Conservation (phyloP, 1,140 invertebrate genomes). For the Drosophila parabipectinata region DNA sequence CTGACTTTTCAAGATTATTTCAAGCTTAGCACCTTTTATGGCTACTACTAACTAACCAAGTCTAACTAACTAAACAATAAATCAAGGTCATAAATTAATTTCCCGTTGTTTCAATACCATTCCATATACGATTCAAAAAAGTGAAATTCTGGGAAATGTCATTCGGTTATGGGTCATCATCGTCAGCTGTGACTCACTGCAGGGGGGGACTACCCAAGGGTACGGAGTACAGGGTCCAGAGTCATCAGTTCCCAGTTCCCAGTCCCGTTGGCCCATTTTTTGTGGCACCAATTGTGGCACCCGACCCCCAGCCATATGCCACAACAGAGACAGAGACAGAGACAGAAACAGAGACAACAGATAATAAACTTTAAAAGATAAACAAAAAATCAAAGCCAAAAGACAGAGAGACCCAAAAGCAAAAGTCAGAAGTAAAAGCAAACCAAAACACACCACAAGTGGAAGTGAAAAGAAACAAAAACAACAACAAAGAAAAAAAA, state of each 20-base stretch:
- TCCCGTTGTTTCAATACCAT: too few relatives aligned
- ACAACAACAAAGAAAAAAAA: conserved; percentile 43
- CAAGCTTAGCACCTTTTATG: too few relatives aligned
- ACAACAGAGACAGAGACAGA: conserved; percentile 7
- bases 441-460: conserved; percentile 3
- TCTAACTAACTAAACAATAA: too few relatives aligned
- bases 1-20: too few relatives aligned
- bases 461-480: conserved; percentile 9
- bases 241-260: conserved; percentile 1
- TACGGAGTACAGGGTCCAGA: conserved; percentile 7
- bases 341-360: conserved; percentile 13
- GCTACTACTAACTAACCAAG: too few relatives aligned
- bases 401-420: conserved; percentile 32
- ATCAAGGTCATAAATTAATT: too few relatives aligned
- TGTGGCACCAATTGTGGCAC: conserved; percentile 29
- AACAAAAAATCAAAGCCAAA: conserved; percentile 34
- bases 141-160: conserved; percentile 46
- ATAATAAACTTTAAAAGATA: conserved; percentile 56
- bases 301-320: conserved; percentile 37
- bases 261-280: conserved; percentile 34
- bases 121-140: conserved; percentile 1
- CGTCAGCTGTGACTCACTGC: conserved; percentile 16
- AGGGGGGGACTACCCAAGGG: neutral
- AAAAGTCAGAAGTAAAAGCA: conserved; percentile 17
- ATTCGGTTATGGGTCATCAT: conserved; percentile 14